Evolutionary conservation across 2,797 vertebrate species (phyloP).

Genomic region (Sebastes reedi): DNA sequence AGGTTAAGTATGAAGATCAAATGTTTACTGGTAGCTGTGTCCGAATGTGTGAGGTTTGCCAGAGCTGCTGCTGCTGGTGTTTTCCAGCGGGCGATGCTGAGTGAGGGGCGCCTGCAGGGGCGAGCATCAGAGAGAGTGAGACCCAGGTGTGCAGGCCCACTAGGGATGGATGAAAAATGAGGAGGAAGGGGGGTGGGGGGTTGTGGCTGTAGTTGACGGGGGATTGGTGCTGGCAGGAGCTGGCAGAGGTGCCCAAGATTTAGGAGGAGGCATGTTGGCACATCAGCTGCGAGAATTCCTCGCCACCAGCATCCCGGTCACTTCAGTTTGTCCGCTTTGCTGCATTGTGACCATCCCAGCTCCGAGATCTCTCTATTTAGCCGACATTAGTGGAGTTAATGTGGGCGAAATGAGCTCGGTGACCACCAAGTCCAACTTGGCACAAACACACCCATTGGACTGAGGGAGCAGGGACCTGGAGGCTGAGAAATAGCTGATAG

Average conservation of each 20-base stretch:
- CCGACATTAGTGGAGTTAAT: conserved; percentile 77
- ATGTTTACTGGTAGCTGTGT: conserved; percentile 46
- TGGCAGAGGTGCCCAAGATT: conserved; percentile 68
- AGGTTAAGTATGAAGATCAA: conserved; percentile 44
- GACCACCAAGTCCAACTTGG: conserved; percentile 74
- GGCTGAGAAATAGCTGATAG: conserved; percentile 64
- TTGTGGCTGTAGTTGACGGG: conserved; percentile 46
- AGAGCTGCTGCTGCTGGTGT: conserved; percentile 31
- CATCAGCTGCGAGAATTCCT: conserved; percentile 50
- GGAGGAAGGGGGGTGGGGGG: conserved; percentile 31
- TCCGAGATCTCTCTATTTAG: conserved; percentile 75
- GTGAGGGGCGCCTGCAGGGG: conserved; percentile 51
- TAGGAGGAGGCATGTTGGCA: conserved; percentile 63
- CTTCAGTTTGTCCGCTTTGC: conserved; percentile 10
- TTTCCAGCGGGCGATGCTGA: conserved; percentile 24
- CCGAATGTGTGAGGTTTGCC: conserved; percentile 48
- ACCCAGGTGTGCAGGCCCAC: conserved; percentile 75
- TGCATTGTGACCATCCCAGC: conserved; percentile 55
- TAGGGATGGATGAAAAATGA: conserved; percentile 73
- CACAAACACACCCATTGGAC: conserved; percentile 38
- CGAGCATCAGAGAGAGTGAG: conserved; percentile 34
- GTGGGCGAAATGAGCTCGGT: conserved; percentile 70
- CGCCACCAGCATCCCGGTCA: not conserved
- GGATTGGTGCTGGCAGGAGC: conserved; percentile 55
- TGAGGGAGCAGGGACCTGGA: conserved; percentile 49